Evolutionary conservation across 2,113 vertebrate species (phyloP).

Genomic region (Propithecus coquereli): DNA sequence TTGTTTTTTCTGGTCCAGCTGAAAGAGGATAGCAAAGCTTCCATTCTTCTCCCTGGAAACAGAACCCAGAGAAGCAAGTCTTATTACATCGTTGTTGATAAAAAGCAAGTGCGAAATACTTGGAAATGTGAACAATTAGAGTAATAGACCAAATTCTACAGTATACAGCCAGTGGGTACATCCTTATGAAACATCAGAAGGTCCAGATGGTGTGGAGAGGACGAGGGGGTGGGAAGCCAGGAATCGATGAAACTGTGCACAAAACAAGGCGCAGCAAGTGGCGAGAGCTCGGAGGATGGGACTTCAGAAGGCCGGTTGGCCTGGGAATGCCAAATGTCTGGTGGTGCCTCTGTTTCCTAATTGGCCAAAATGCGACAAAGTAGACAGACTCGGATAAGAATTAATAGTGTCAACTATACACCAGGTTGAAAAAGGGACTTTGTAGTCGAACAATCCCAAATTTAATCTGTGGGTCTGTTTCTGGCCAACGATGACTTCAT

Average conservation of each 20-base stretch:
- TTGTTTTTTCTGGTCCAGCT: conserved; percentile 59
- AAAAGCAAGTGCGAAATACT: background rate
- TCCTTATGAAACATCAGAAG: background rate
- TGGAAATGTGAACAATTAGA: background rate
- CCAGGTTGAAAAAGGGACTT: background rate
- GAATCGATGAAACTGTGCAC: background rate
- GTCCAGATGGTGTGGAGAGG: background rate
- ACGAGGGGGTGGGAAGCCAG: background rate
- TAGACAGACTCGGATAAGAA: background rate
- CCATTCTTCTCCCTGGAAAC: conserved; percentile 58
- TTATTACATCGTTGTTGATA: background rate
- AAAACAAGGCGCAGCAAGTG: too few species aligned
- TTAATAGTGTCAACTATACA: background rate
- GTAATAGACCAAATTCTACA: background rate
- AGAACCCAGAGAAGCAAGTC: background rate
- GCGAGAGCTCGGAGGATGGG: accelerated
- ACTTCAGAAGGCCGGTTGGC: background rate
- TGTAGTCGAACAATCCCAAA: background rate
- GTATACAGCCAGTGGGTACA: background rate
- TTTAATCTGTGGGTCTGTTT: background rate
- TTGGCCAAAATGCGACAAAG: background rate
- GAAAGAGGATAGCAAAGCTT: conserved; percentile 41
- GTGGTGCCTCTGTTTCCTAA: background rate
- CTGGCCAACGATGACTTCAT: background rate
- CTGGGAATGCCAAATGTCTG: background rate